Evolutionary conservation across 2,797 vertebrate species (phyloP).

Genomic region (Argyrosomus regius): DNA sequence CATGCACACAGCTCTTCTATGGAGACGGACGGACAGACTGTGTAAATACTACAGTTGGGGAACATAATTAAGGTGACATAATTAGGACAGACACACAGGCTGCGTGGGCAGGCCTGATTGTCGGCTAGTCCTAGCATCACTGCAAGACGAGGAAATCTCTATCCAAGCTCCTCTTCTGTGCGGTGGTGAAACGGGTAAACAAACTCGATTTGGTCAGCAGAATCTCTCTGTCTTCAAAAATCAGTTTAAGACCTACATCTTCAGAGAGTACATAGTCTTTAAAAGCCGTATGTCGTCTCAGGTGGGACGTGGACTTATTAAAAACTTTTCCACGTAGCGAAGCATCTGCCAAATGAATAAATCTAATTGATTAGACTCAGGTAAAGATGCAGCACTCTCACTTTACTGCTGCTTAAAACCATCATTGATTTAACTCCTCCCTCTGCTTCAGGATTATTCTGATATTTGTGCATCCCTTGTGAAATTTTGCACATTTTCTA

Average conservation of each 20-base stretch:
- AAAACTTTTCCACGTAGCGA: background rate
- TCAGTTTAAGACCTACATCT: background rate
- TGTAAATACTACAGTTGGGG: conserved; percentile 81
- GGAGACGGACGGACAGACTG: conserved; percentile 58
- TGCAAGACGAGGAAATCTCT: background rate
- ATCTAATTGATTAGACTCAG: background rate
- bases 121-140: background rate
- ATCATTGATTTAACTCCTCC: background rate
- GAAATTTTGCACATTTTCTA: background rate
- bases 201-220: background rate
- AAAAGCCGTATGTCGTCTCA: background rate
- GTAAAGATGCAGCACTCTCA: conserved; percentile 29
- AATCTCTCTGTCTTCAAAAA: background rate
- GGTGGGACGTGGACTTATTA: background rate
- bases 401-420: conserved; percentile 24
- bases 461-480: conserved; percentile 6
- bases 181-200: background rate
- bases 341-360: background rate
- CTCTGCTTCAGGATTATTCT: conserved; percentile 2
- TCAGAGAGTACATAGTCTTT: background rate
- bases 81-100: conserved; percentile 70
- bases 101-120: conserved; percentile 66
- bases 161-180: background rate
- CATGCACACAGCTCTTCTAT: conserved; percentile 60
- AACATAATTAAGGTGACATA: conserved; percentile 84